These are phyloP conservation scores for Sitodiplosis mosellana DNA, from an alignment of 1,140 invertebrate species.

Conservation along the genomic window DNA sequence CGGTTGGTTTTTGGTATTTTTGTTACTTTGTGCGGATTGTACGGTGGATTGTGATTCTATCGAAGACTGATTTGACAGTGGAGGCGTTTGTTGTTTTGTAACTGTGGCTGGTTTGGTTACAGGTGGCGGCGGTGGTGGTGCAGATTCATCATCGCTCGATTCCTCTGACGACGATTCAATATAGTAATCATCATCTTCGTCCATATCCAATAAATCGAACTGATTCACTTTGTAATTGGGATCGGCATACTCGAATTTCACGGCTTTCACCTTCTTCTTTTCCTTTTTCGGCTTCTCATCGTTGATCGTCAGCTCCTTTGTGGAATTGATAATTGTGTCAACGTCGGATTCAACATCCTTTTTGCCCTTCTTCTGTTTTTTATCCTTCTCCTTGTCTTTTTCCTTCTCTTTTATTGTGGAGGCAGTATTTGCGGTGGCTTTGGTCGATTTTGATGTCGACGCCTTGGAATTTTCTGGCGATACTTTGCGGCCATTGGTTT, in stretches of 20 bases:
- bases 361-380: background rate
- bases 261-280: background rate
- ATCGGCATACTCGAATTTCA: background rate
- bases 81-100: too few species aligned
- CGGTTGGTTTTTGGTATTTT: too few species aligned
- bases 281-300: background rate
- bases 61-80: too few species aligned
- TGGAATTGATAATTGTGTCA: background rate
- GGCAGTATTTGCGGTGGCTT: too few species aligned
- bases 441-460: too few species aligned
- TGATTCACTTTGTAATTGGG: constrained; percentile 1
- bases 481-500: background rate
- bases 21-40: too few species aligned
- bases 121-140: too few species aligned
- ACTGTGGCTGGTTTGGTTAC: background rate
- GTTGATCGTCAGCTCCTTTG: background rate
- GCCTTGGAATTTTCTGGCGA: too few species aligned
- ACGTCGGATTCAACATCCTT: background rate
- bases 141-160: background rate
- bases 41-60: too few species aligned
- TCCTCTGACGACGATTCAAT: background rate
- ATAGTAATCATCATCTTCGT: constrained; percentile 1
- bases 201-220: background rate
- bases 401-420: background rate
- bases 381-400: background rate